phyloP scores from a whole-genome alignment of 2,888 invertebrate species.

The Chrysotoxum bicinctum region DNA sequence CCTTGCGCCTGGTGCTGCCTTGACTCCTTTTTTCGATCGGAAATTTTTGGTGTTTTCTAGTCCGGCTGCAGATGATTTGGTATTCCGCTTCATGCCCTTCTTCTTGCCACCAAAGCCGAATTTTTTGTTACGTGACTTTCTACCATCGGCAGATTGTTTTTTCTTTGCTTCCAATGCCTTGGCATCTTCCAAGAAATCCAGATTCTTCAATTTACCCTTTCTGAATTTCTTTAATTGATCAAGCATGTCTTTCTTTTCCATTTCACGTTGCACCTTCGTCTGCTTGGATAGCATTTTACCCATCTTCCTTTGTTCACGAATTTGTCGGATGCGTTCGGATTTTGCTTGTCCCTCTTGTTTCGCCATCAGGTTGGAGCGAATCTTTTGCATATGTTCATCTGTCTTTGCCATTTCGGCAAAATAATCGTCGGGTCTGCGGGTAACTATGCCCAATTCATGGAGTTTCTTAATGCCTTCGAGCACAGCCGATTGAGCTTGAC shows the following conservation, averaged over 20 bases:
- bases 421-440: constrained; percentile 95
- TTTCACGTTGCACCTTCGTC: constrained; percentile 90
- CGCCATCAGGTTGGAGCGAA: constrained; percentile 90
- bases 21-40: constrained; percentile 74
- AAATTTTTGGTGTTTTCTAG: constrained; percentile 77
- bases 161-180: constrained; percentile 80
- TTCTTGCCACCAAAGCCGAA: constrained; percentile 98
- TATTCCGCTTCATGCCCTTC: constrained; percentile 93
- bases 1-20: constrained; percentile 79
- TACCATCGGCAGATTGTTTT: constrained; percentile 82
- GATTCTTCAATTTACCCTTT: constrained; percentile 90
- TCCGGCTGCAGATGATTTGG: constrained; percentile 86
- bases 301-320: constrained; percentile 95
- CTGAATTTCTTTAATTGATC: constrained; percentile 96
- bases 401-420: constrained; percentile 99
- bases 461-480: constrained; percentile 90
- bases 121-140: constrained; percentile 90
- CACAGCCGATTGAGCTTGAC: constrained; percentile 94
- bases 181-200: constrained; percentile 90
- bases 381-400: constrained; percentile 98
- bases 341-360: constrained; percentile 93
- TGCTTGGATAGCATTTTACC: constrained; percentile 94
- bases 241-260: constrained; percentile 95
- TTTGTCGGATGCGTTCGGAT: constrained; percentile 93
- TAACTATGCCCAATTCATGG: constrained; percentile 88